Conservation (phyloP, 2,113 vertebrate species). For the Clarias magur region DNA sequence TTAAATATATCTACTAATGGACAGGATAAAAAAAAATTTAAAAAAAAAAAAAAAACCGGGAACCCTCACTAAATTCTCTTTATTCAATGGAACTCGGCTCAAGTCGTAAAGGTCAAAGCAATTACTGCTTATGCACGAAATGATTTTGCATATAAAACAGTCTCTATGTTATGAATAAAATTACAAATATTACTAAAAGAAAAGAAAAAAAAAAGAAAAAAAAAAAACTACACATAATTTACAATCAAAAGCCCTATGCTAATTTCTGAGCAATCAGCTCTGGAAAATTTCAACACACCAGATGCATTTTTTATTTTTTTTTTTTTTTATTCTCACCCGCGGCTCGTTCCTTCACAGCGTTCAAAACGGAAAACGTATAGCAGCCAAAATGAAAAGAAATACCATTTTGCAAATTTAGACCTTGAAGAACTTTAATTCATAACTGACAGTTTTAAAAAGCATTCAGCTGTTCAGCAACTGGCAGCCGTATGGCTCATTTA, state of each 20-base stretch:
- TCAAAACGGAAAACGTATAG: background rate
- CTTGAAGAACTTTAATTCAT: background rate
- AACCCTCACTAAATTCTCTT: background rate
- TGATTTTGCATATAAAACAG: background rate
- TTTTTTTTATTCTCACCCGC: background rate
- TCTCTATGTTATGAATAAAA: too few species aligned
- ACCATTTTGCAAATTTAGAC: background rate
- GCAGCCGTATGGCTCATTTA: background rate
- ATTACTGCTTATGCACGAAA: background rate
- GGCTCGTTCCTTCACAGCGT: background rate
- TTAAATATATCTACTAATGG: background rate
- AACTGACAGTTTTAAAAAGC: background rate
- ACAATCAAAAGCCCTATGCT: background rate
- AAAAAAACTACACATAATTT: background rate
- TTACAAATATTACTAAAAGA: too few species aligned
- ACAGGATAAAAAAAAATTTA: background rate
- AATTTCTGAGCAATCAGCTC: background rate
- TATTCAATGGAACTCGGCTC: background rate
- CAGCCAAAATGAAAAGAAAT: background rate
- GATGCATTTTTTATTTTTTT: too few species aligned
- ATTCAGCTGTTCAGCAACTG: background rate
- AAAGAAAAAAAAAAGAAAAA: background rate
- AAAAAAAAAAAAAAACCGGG: background rate
- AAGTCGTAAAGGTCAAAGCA: constrained; percentile 2
- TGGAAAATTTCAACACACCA: constrained; percentile 21